Percentiles rank a stretch among this genome's conserved stretches.
phyloP scores from a whole-genome alignment of 1,140 invertebrate genomes.

The Eciton burchellii region DNA sequence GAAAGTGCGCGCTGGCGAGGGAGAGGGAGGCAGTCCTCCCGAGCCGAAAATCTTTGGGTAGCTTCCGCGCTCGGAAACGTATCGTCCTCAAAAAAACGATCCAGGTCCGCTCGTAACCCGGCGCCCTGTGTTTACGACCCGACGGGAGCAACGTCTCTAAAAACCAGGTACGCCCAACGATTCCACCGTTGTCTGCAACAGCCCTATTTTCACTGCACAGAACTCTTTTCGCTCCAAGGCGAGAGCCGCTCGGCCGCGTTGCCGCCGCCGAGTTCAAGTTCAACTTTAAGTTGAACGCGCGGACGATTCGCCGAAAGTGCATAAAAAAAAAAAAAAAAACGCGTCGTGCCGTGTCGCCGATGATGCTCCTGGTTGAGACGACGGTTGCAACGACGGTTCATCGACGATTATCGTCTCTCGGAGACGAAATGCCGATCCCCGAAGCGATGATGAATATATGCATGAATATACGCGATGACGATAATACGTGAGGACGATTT shows the following conservation, averaged over 20 bases:
- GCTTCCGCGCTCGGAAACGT: conserved; percentile 73
- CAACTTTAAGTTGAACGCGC: conserved; percentile 53
- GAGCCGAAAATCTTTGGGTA: conserved; percentile 62
- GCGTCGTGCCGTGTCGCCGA: conserved; percentile 14
- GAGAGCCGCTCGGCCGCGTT: neutral
- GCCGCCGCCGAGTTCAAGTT: conserved; percentile 1
- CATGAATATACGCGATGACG: no score
- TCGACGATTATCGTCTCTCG: no score
- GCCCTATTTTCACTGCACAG: conserved; percentile 67
- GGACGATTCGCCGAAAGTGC: conserved; percentile 37
- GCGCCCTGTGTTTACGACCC: conserved; percentile 79
- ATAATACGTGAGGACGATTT: neutral
- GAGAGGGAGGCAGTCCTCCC: conserved; percentile 49
- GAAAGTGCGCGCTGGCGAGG: neutral
- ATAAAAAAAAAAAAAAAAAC: conserved; percentile 33
- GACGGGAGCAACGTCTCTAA: conserved; percentile 78
- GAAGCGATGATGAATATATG: no score
- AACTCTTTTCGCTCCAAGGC: conserved; percentile 65
- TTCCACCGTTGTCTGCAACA: conserved; percentile 71
- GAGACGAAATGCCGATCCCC: no score
- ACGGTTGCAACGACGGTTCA: no score
- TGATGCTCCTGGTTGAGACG: neutral
- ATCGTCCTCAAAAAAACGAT: conserved; percentile 74
- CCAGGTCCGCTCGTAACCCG: conserved; percentile 74
- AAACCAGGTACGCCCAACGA: conserved; percentile 77